Conservation (phyloP, 1,140 invertebrate genomes). For the Apis florea region DNA sequence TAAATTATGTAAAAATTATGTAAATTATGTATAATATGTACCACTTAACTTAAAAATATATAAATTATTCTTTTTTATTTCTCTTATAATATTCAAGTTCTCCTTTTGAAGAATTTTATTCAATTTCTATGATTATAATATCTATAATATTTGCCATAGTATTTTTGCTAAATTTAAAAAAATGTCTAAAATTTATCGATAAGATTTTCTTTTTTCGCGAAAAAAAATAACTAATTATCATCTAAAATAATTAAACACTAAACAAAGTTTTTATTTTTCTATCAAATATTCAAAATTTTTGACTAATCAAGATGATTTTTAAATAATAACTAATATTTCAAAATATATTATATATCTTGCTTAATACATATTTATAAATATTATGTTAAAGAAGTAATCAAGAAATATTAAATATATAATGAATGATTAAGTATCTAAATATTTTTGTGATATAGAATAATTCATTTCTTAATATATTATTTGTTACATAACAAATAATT, state of each 20-base stretch:
- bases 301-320: background rate
- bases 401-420: background rate
- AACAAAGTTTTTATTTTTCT: background rate
- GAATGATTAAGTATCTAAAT: background rate
- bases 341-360: background rate
- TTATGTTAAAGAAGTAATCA: background rate
- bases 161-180: background rate
- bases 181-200: background rate
- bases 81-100: background rate
- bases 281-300: background rate
- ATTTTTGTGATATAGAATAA: background rate
- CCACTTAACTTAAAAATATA: background rate
- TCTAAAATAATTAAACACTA: too few species aligned
- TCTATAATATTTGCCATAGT: background rate
- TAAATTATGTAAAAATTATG: too few species aligned
- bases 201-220: background rate
- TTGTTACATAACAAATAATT: background rate
- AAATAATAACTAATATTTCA: background rate
- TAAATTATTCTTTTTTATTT: background rate
- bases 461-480: background rate
- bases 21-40: too few species aligned
- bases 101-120: background rate
- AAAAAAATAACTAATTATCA: background rate
- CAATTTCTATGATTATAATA: background rate
- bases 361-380: background rate